phyloP scores from a whole-genome alignment of 2,888 invertebrate genomes.

The Bimastos eiseni region DNA sequence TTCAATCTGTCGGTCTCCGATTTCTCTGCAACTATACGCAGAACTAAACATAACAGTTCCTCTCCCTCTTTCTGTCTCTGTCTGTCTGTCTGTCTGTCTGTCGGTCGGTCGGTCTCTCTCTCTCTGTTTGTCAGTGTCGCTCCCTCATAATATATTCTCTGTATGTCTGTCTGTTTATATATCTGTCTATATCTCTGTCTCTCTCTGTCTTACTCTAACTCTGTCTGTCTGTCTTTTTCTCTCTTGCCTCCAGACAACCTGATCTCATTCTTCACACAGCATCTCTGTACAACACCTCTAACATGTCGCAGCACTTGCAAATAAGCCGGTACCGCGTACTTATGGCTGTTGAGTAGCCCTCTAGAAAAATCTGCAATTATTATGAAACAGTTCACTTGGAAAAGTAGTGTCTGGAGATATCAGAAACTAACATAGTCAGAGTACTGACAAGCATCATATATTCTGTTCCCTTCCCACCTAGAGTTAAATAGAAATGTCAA shows the following conservation, averaged over 20 bases:
- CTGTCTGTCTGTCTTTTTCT: slow-evolving; percentile 35
- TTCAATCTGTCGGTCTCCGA: neutral
- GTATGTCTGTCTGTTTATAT: neutral
- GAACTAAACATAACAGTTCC: neutral
- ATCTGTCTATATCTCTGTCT: neutral
- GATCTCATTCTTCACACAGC: no score
- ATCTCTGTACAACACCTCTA: no score
- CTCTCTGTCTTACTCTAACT: slow-evolving; percentile 41
- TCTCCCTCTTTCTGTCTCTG: neutral
- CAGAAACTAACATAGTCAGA: no score
- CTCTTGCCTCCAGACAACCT: neutral
- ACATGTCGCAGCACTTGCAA: no score
- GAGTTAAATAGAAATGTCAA: no score
- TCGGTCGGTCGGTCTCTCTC: slow-evolving; percentile 42
- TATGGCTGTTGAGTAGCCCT: no score
- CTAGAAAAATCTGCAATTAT: no score
- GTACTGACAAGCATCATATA: no score
- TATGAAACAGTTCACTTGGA: no score
- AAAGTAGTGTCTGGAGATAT: no score
- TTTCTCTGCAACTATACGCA: neutral
- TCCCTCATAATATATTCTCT: neutral
- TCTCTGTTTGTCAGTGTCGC: slow-evolving; percentile 34
- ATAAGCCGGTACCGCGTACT: no score
- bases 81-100: neutral
- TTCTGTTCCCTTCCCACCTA: neutral